Evolutionary conservation across 2,888 invertebrate species (phyloP), one percentile per base, ranked within the genome.

Genomic region (Philaethria dido): DNA sequence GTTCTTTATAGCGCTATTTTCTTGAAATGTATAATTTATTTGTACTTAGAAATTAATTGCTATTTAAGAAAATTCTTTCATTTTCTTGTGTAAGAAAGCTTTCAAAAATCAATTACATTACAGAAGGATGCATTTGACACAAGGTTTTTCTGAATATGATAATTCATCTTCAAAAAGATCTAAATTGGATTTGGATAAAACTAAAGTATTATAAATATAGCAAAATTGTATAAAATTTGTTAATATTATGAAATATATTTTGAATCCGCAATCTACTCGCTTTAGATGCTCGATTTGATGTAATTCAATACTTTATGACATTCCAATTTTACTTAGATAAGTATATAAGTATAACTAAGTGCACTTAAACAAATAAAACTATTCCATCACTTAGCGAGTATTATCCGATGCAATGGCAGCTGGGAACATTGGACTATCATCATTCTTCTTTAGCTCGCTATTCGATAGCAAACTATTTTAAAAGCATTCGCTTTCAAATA

Each of bases 401-500:
- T 39, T 47, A 64, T 64, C 64, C 55, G 62, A 67, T 45, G 66
- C 64, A 69, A 67, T 57, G 65, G 69, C 66, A 69, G 69, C 70
- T 65, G 69, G 39, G 69, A 64, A 64, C 66, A 57, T 57, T 66
- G 68, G 42, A 69, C 72, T 71, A 74, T 77, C 75, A 81, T 81
- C 77, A 75, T 72, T 81, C 78, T 76, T 80, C 73, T 69, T 77
- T 73, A 75, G 69, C 71, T 71, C 67, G 50, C 63, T 62, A 64
- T 71, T 68, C 68, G 70, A 70, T 65, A 72, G 69, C 60, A 47
- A 29, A 18, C 42, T 69, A 72, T 72, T 69, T 71, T 65, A 70
- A 52, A 65, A 62, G 62, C 59, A 61, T 57, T 57, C 57, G 44
- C 54, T 70, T 68, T 65, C 8, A 60, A 45, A 47, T 47, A 33